phyloP scores from a whole-genome alignment of 2,888 invertebrate genomes.

The Diabrotica balteata region DNA sequence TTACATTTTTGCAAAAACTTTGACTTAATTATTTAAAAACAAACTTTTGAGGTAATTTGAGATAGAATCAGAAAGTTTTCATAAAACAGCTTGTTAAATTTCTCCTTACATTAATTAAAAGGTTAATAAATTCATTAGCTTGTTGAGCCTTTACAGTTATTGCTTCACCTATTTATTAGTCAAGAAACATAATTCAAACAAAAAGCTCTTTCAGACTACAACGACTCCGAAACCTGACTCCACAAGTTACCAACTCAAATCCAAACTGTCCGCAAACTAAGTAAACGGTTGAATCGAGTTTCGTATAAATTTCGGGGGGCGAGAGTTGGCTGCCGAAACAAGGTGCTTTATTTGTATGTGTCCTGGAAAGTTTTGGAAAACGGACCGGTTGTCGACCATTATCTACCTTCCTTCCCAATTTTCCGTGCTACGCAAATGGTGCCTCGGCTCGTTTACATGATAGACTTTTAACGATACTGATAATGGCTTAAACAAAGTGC shows the following conservation, averaged over 20 bases:
- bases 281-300: slow-evolving; percentile 29
- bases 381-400: slow-evolving; percentile 35
- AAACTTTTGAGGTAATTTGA: no score
- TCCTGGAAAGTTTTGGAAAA: slow-evolving; percentile 32
- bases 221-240: slow-evolving; percentile 18
- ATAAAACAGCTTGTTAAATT: no score
- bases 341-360: slow-evolving; percentile 30
- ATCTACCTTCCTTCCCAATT: slow-evolving; percentile 31
- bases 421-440: no score
- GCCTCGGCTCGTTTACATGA: slow-evolving; percentile 32
- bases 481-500: no score
- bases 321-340: slow-evolving; percentile 24
- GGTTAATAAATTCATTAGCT: no score
- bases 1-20: no score
- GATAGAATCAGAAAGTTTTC: no score
- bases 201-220: slow-evolving; percentile 1
- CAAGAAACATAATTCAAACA: no score
- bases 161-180: no score
- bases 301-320: slow-evolving; percentile 28
- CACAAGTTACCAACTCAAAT: slow-evolving; percentile 27
- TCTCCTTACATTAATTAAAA: no score
- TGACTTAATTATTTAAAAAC: no score
- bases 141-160: no score
- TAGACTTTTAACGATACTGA: background rate
- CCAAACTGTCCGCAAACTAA: slow-evolving; percentile 25